Conservation (phyloP, 2,888 invertebrate genomes). For the Lasioglossum morio region DNA sequence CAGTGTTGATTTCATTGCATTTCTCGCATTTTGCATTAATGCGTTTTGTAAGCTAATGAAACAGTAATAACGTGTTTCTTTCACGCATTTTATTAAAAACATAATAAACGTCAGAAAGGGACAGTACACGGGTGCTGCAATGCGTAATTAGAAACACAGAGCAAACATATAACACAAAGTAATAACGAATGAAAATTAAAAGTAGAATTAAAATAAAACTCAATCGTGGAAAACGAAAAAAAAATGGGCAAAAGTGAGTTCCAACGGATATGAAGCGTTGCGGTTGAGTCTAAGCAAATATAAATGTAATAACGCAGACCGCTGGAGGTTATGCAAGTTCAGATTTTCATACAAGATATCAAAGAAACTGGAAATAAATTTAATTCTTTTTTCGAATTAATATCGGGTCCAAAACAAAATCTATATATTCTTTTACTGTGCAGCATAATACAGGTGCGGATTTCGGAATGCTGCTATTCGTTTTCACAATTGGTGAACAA, state of each 20-base stretch:
- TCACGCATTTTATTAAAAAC: neutral
- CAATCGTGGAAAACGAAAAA: neutral
- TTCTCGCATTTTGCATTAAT: neutral
- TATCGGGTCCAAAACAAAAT: neutral
- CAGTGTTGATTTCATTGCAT: neutral
- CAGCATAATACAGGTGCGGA: neutral
- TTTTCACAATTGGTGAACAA: too few relatives aligned
- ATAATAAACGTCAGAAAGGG: neutral
- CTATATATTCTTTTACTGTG: neutral
- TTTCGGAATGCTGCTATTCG: too few relatives aligned
- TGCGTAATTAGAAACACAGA: neutral
- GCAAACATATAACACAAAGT: neutral
- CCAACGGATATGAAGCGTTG: neutral
- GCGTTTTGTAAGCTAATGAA: neutral
- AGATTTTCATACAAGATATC: neutral
- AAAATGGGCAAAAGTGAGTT: neutral
- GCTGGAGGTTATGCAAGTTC: neutral
- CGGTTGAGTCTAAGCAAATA: neutral
- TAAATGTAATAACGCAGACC: neutral
- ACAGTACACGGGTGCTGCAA: neutral
- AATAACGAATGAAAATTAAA: neutral
- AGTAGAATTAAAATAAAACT: neutral
- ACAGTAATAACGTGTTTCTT: neutral
- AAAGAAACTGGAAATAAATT: neutral
- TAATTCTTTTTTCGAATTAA: neutral